phyloP scores from a whole-genome alignment of 2,888 invertebrate species.

The Archaeoteleia sp. region DNA sequence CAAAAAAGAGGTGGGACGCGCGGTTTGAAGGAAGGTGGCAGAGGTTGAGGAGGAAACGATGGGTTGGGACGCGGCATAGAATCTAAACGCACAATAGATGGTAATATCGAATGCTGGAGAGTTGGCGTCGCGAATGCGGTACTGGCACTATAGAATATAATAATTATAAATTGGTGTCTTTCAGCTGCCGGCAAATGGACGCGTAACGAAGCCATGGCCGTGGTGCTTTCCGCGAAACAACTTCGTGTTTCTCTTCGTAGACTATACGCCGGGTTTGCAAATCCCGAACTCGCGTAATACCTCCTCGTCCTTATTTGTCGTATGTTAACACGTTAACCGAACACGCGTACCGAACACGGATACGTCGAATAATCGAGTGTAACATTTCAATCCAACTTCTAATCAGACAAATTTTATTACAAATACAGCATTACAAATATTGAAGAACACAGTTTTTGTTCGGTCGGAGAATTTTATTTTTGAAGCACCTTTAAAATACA shows the following conservation, averaged over 20 bases:
- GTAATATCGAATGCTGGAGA: slow-evolving; percentile 68
- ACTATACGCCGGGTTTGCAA: slow-evolving; percentile 17
- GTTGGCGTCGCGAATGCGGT: slow-evolving; percentile 56
- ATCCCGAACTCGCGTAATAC: slow-evolving; percentile 16
- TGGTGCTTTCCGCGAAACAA: slow-evolving; percentile 76
- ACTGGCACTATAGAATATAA: slow-evolving; percentile 63
- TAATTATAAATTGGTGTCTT: slow-evolving; percentile 72
- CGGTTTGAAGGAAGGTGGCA: slow-evolving; percentile 32
- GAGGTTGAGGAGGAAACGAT: slow-evolving; percentile 21
- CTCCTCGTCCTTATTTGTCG: not conserved
- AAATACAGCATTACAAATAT: too few relatives aligned
- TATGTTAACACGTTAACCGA: not conserved
- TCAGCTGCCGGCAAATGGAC: slow-evolving; percentile 65
- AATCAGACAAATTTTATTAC: not conserved
- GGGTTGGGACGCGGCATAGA: slow-evolving; percentile 52
- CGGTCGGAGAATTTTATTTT: slow-evolving; percentile 3
- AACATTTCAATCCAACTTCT: slow-evolving; percentile 16
- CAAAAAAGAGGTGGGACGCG: slow-evolving; percentile 41
- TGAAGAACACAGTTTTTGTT: too few relatives aligned
- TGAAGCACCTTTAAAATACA: too few relatives aligned
- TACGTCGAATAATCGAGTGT: slow-evolving; percentile 5
- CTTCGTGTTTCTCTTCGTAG: slow-evolving; percentile 50
- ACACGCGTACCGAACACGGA: slow-evolving; percentile 20
- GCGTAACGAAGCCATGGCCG: slow-evolving; percentile 67
- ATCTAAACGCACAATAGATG: slow-evolving; percentile 68